Evolutionary conservation across 2,797 vertebrate genomes (phyloP), one percentile per base, ranked within the genome.

Genomic region (Bufotes viridis): DNA sequence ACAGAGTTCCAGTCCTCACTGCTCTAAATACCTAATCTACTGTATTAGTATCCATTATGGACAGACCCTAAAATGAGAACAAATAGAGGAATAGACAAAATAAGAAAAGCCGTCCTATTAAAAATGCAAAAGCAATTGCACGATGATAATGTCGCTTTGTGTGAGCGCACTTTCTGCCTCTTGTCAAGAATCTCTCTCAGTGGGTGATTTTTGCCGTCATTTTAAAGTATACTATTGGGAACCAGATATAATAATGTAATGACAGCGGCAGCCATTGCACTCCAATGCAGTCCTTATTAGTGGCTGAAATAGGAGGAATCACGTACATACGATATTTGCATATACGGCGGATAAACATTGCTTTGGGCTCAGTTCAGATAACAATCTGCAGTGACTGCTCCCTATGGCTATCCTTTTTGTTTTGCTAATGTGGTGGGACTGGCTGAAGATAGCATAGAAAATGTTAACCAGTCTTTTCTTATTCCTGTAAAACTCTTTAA

Each of bases 1-100:
- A 75, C 78, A 76, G 70, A 84, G 87, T 85, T 81, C 67, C 53
- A 83, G 88, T 65, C 69, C 57, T 74, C 79, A 75, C 51, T 89
- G 70, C 84, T 81, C 78, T 82, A 86, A 86, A 88, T 82, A 82
- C 79, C 58, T 89, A 86, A 89, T 82, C 88, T 88, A 65, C 60
- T 86, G 79, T 85, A 85, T 87, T 65, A 82, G 86, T 83, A 78
- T 82, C 80, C 67, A 83, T 87, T 87, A 82, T 72, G 69, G 86
- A 74, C 58, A 24, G 17, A 67, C 72, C 84, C 60, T 63, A 78
- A 67, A 85, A 85, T 55, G 74, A 78, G 84, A 85, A 85, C 60
- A 76, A 78, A 85, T 78, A 42, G 22, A 51, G 83, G n/a, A 63
- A 74, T 63, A 65, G 34, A 20, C 60, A 78, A 65, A 63, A 78